Evolutionary conservation across 2,888 invertebrate genomes (phyloP).

Genomic region (Hypomecis punctinalis): DNA sequence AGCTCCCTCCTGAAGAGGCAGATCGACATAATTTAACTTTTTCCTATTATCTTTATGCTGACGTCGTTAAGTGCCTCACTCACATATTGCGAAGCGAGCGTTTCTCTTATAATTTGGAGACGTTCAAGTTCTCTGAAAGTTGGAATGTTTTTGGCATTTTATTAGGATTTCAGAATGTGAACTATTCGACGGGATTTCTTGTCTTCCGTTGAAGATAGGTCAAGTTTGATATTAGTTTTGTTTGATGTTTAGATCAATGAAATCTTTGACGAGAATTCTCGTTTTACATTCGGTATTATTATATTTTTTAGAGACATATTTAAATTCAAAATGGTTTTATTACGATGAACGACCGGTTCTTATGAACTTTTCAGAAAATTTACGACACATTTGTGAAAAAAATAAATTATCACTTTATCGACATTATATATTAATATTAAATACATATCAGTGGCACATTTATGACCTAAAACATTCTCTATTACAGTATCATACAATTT

Average conservation of each 20-base stretch:
- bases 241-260: slow-evolving; percentile 15
- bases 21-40: slow-evolving; percentile 85
- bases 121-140: slow-evolving; percentile 40
- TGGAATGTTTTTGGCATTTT: slow-evolving; percentile 41
- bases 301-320: too few relatives aligned
- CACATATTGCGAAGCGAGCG: slow-evolving; percentile 71
- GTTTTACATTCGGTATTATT: too few relatives aligned
- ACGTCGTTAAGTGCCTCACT: slow-evolving; percentile 73
- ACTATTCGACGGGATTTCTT: slow-evolving; percentile 20
- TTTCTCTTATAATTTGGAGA: slow-evolving; percentile 63
- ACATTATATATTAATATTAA: too few relatives aligned
- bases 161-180: slow-evolving; percentile 34
- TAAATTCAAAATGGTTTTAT: too few relatives aligned
- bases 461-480: too few relatives aligned
- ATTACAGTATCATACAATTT: too few relatives aligned
- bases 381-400: too few relatives aligned
- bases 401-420: too few relatives aligned
- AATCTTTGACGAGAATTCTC: background rate
- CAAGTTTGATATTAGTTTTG: slow-evolving; percentile 15
- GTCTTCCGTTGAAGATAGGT: slow-evolving; percentile 21
- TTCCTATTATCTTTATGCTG: slow-evolving; percentile 84
- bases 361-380: too few relatives aligned
- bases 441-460: too few relatives aligned
- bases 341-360: too few relatives aligned
- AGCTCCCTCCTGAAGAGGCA: slow-evolving; percentile 60